Evolutionary conservation across 2,113 vertebrate genomes (phyloP), one percentile per base, ranked within the genome.

Genomic region (Myrmecobius fasciatus): DNA sequence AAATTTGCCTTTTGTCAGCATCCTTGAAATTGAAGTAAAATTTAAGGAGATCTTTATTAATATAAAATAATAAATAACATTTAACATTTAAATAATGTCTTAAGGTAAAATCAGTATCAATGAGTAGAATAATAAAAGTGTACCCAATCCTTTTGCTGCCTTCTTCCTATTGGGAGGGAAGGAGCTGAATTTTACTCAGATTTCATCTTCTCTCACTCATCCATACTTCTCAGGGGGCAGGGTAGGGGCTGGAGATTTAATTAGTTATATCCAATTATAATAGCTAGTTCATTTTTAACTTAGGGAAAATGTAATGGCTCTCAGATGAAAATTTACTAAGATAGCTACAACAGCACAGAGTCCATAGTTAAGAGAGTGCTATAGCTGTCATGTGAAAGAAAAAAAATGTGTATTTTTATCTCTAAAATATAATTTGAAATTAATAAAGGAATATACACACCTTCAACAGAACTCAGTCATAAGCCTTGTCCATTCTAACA

Each of bases 1-100:
- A 93, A 91, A 89, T 48, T 94, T 75, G 91, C 93, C 96, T 43
- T 93, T 94, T 97, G 91, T 96, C 91, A 96, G 93, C 95, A 96
- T 91, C 53, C 49, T 92, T 95, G 52, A 92, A 93, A 67, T 54
- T 94, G 46, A 97, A 83, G 95, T 96, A 96, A 95, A 97, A 91
- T 94, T 83, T 96, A 95, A 94, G 83, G 92, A 97, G 95, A 88
- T 96, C 52, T 56, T 94, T 95, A 88, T 94, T 94, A 47, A 93
- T 28, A n/a, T 89, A 92, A 93, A 93, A 89, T 51, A 51, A 51
- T 10, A 51, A 51, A 51, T 28, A 60, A 14, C 6, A 17, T n/a
- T 75, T 75, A 75, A 17, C 60, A 11, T 75, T 75, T n/a, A 75
- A 75, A 75, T 75, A 75, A 75, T 75, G 67, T 75, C 36, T 14